A percentile compares a stretch with the other conserved stretches of the same genome.
Conservation (phyloP, 1,140 invertebrate species). For the Apis dorsata region DNA sequence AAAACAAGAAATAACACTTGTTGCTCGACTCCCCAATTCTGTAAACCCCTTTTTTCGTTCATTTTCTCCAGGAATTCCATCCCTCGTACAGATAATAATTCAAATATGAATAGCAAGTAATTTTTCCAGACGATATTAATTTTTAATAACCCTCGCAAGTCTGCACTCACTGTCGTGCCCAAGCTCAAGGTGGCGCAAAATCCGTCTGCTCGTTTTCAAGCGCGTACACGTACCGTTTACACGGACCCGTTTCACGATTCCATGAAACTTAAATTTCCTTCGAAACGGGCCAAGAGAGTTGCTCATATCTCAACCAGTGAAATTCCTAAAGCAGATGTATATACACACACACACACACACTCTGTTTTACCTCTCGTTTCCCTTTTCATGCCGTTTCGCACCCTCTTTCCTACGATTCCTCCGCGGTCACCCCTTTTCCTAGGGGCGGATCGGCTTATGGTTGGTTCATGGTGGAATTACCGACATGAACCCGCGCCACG, state of each 20-base stretch:
- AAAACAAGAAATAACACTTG: too few relatives aligned
- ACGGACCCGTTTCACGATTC: constrained; percentile 48
- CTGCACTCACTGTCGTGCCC: not conserved
- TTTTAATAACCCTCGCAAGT: constrained; percentile 50
- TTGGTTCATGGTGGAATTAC: constrained; percentile 71
- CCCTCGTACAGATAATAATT: constrained; percentile 23
- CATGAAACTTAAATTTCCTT: constrained; percentile 76
- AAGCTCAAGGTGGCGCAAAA: not conserved
- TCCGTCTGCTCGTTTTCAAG: constrained; percentile 56
- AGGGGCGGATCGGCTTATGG: too few relatives aligned
- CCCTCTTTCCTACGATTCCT: not conserved
- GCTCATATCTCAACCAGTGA: constrained; percentile 65
- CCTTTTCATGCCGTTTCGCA: not conserved
- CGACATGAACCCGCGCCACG: constrained; percentile 66
- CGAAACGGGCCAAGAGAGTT: constrained; percentile 69
- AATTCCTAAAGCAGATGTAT: constrained; percentile 71
- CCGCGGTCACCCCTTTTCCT: not conserved
- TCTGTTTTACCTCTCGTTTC: constrained; percentile 21
- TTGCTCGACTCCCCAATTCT: too few relatives aligned
- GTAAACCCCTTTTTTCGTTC: not conserved
- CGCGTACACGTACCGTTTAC: constrained; percentile 62
- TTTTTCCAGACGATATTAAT: constrained; percentile 53
- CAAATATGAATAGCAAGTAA: constrained; percentile 41
- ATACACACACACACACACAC: constrained; percentile 56
- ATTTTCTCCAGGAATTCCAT: not conserved